A percentile compares a stretch with the other conserved stretches of the same genome.
phyloP scores from a whole-genome alignment of 2,113 vertebrate species.

The Eurypyga helias region DNA sequence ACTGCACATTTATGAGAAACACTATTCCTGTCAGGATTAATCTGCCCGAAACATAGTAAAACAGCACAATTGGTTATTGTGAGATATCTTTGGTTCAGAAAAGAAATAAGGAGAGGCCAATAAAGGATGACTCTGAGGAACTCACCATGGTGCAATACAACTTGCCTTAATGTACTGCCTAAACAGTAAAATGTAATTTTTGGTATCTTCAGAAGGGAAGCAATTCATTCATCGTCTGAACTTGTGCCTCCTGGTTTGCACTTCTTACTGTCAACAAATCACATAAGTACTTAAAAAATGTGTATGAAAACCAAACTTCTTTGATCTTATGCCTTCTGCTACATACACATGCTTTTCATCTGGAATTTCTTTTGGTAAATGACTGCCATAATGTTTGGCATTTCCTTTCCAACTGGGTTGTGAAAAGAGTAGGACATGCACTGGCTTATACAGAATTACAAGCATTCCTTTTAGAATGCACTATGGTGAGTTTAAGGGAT shows the following conservation, averaged over 20 bases:
- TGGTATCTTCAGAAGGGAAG: neutral
- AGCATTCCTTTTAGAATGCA: neutral
- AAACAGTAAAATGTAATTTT: neutral
- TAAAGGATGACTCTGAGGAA: neutral
- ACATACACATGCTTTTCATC: neutral
- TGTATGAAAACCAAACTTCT: neutral
- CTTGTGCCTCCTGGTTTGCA: neutral
- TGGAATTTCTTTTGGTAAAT: neutral
- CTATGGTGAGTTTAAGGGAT: neutral
- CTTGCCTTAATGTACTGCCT: neutral
- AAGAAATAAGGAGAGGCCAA: neutral
- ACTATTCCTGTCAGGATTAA: neutral
- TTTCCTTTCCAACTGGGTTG: neutral
- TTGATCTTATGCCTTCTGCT: neutral
- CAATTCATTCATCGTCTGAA: fast-evolving
- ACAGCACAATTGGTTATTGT: neutral
- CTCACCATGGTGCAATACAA: neutral
- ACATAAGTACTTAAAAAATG: neutral
- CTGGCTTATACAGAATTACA: neutral
- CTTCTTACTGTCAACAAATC: neutral
- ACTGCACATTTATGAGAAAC: neutral
- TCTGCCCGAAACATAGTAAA: neutral
- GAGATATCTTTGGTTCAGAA: neutral
- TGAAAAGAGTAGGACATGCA: neutral
- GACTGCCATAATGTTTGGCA: neutral